Conservation (phyloP, 2,888 invertebrate genomes). For the Falcaria lacertinaria region DNA sequence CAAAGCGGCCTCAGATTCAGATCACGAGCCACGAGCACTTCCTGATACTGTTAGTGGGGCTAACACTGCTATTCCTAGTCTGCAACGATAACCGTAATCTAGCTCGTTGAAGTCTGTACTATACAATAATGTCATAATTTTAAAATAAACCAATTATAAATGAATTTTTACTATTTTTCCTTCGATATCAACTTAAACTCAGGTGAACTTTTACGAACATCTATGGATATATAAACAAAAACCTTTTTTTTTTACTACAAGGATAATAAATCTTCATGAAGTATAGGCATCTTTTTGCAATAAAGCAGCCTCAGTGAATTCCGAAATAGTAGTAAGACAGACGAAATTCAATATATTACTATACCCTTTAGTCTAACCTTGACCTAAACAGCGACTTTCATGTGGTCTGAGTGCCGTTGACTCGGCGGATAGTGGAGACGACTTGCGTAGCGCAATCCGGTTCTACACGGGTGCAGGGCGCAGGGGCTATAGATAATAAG, state of each 20-base stretch:
- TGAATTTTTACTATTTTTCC: no score
- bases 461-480: no score
- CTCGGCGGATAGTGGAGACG: constrained; percentile 9
- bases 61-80: not conserved
- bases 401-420: constrained; percentile 23
- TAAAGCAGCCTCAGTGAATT: not conserved
- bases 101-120: not conserved
- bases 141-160: no score
- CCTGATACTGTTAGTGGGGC: not conserved
- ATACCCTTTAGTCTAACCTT: constrained; percentile 41
- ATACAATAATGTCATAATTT: no score
- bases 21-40: not conserved
- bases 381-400: constrained; percentile 41
- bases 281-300: not conserved
- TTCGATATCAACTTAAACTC: no score
- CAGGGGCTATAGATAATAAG: no score
- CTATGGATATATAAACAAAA: no score
- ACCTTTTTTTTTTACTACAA: no score
- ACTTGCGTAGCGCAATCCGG: no score
- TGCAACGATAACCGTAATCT: not conserved
- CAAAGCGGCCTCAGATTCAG: not conserved
- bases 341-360: constrained; percentile 5
- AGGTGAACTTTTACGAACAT: no score
- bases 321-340: constrained; percentile 6
- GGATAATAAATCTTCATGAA: no score